These are phyloP conservation scores for Poeciliopsis prolifica DNA, from an alignment of 2,113 vertebrate species.

Conservation along the genomic window DNA sequence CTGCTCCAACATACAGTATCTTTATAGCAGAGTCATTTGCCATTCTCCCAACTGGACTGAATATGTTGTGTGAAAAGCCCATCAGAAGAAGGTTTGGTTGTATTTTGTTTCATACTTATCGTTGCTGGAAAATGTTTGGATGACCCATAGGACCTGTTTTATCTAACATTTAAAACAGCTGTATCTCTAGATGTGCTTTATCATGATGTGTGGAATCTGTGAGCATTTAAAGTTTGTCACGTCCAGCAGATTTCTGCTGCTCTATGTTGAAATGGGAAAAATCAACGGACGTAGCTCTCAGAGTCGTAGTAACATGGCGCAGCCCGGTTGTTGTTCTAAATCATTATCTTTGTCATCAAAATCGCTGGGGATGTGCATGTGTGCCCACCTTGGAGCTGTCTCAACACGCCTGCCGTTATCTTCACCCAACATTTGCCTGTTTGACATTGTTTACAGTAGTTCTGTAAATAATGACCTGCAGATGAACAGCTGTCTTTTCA, in stretches of 20 bases:
- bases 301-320: neutral
- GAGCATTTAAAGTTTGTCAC: neutral
- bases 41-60: no score
- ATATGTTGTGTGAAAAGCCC: no score
- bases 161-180: no score
- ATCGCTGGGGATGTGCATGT: neutral
- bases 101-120: no score
- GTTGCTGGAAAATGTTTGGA: no score
- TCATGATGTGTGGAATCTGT: no score
- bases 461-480: constrained; percentile 57
- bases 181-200: no score
- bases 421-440: constrained; percentile 41
- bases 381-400: constrained; percentile 1
- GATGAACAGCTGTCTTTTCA: constrained; percentile 31
- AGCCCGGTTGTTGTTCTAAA: neutral
- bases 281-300: neutral
- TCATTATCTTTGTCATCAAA: constrained; percentile 16
- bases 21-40: no score
- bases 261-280: neutral
- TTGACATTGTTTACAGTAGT: constrained; percentile 32
- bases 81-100: no score
- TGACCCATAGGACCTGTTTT: no score
- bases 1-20: no score
- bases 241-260: neutral
- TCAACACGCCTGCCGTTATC: constrained; percentile 47